Evolutionary conservation across 2,888 invertebrate species (phyloP), one percentile per base, ranked within the genome.

Genomic region (Molanna angustata): DNA sequence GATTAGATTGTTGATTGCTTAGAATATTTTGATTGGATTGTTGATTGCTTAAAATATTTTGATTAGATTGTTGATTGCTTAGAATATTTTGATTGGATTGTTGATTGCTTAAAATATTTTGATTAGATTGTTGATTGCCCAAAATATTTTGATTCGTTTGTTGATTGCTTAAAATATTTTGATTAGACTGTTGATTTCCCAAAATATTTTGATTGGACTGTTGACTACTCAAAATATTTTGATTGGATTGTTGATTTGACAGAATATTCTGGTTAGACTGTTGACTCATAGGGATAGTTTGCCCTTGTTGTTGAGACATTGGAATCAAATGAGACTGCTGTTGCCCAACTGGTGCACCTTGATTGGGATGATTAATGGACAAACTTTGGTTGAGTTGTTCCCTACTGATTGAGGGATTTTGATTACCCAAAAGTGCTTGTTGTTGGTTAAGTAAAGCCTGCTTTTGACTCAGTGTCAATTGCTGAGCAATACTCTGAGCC

Each of bases 281-380:
- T 20, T 43, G 48, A 16, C 27, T 44, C 27, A 45, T 27, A 13
- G 27, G 21, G 16, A 39, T 37, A 7, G 20, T n/a, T n/a, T n/a
- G n/a, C n/a, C n/a, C n/a, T n/a, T n/a, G 17, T 17, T 48, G 48
- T 17, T 71, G 71, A 2, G 70, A 69, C 7, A 72, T 69, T 49
- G 70, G 69, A 7, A 27, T 27, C 11, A 27, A 11, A 27, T 27
- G 27, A 9, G 68, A 64, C 2, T 71, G 67, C 60, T n/a, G n/a
- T n/a, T n/a, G n/a, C n/a, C n/a, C n/a, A n/a, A n/a, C n/a, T n/a
- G n/a, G n/a, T n/a, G n/a, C n/a, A n/a, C 71, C 72, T 50, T 50
- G 50, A 4, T 69, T 70, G 1, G 70, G 70, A 61, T 69, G 68
- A 48, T 68, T 67, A 0, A 65, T 61, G 16, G 62, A 59, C 16